Conservation (phyloP, 2,797 vertebrate genomes). For the Margarornis squamiger region DNA sequence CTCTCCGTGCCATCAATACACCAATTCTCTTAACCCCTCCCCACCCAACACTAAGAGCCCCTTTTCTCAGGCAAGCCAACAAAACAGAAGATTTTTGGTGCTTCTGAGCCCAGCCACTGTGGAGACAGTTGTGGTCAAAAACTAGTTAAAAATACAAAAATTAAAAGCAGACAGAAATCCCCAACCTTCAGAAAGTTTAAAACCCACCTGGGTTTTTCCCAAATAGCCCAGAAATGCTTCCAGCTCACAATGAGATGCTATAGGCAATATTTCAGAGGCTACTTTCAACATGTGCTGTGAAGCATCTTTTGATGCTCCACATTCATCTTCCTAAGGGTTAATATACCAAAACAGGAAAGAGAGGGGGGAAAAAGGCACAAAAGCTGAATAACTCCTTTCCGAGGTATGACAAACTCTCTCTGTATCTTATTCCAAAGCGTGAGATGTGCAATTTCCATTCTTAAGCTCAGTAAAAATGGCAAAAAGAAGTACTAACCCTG, state of each 20-base stretch:
- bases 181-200: background rate
- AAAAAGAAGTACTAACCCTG: background rate
- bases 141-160: background rate
- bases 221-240: background rate
- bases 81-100: background rate
- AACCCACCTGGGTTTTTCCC: background rate
- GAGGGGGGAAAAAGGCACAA: background rate
- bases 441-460: constrained; percentile 17
- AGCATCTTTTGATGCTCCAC: background rate
- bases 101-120: background rate
- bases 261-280: background rate
- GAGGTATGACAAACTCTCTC: background rate
- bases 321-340: background rate
- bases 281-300: background rate
- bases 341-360: background rate
- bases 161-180: background rate
- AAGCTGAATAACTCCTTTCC: background rate
- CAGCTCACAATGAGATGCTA: background rate
- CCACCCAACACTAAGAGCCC: background rate
- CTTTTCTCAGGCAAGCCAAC: background rate
- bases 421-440: background rate
- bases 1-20: background rate
- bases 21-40: background rate
- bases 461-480: constrained; percentile 28
- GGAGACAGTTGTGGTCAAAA: background rate